Percentiles rank a stretch among this genome's conserved stretches.
Conservation (phyloP, 2,113 vertebrate species). For the Gallinago paraguaiae region DNA sequence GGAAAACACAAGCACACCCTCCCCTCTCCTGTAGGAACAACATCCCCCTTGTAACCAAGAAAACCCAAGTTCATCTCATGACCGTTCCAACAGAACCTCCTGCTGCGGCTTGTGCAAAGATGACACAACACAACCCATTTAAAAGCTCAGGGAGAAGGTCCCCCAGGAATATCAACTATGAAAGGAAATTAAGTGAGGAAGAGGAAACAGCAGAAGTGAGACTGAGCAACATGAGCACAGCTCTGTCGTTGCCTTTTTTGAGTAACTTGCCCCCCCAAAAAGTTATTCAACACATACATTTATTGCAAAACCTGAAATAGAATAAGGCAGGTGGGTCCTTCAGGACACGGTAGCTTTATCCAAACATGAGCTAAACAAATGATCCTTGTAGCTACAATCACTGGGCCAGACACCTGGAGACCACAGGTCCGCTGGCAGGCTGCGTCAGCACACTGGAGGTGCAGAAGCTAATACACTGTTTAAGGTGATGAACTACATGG, state of each 20-base stretch:
- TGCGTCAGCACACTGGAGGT: neutral
- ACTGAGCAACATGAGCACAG: neutral
- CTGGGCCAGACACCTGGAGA: neutral
- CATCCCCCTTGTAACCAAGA: neutral
- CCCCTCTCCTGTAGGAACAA: neutral
- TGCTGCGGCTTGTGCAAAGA: neutral
- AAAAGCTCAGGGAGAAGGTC: neutral
- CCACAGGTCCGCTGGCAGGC: neutral
- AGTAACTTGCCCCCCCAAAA: neutral
- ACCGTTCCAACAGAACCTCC: neutral
- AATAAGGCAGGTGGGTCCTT: neutral
- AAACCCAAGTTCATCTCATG: neutral
- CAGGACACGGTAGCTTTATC: neutral
- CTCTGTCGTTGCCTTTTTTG: neutral
- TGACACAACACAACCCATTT: neutral
- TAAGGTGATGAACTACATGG: neutral
- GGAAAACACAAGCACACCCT: neutral
- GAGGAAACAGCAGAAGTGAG: neutral
- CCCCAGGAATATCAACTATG: neutral
- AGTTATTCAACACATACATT: neutral
- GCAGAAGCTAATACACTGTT: neutral
- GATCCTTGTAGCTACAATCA: neutral
- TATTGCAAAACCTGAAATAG: neutral
- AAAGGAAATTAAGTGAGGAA: neutral
- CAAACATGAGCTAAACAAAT: neutral